Evolutionary conservation across 2,113 vertebrate species (phyloP).

Genomic region (Mugil cephalus): DNA sequence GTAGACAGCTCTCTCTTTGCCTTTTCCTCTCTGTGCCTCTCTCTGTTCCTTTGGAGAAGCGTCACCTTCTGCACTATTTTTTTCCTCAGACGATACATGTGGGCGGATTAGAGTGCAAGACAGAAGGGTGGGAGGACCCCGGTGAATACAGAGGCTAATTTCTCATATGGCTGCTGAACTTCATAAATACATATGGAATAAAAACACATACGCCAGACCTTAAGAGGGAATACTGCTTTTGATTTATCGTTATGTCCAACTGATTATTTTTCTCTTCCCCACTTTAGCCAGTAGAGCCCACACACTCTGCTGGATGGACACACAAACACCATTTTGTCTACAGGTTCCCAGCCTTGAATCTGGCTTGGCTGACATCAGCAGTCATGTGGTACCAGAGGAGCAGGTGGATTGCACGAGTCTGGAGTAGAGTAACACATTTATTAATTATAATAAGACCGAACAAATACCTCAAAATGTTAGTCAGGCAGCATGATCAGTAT

Average conservation of each 20-base stretch:
- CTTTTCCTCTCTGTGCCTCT: constrained; percentile 67
- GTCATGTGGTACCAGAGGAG: constrained; percentile 68
- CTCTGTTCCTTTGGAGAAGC: constrained; percentile 77
- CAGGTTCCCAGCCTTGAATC: constrained; percentile 71
- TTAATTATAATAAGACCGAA: not conserved
- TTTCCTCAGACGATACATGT: constrained; percentile 81
- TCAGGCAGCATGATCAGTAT: not conserved
- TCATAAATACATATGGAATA: constrained; percentile 49
- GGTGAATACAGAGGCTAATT: constrained; percentile 71
- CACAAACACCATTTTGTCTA: constrained; percentile 80
- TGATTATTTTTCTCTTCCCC: not conserved
- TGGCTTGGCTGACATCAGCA: constrained; percentile 67
- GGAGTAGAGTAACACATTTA: constrained; percentile 1
- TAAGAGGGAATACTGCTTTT: not conserved
- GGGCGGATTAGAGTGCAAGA: constrained; percentile 82
- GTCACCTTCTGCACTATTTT: constrained; percentile 81
- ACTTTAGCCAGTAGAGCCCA: constrained; percentile 37
- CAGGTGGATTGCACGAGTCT: constrained; percentile 48
- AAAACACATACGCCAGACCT: not conserved
- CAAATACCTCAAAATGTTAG: too few relatives aligned
- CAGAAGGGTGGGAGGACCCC: constrained; percentile 76
- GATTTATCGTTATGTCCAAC: constrained; percentile 45
- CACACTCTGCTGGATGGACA: constrained; percentile 59
- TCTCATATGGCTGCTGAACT: constrained; percentile 67
- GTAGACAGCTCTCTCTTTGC: constrained; percentile 71